A percentile compares a stretch with the other conserved stretches of the same genome.
Conservation (phyloP, 1,140 invertebrate genomes). For the Drosophila bipectinata region DNA sequence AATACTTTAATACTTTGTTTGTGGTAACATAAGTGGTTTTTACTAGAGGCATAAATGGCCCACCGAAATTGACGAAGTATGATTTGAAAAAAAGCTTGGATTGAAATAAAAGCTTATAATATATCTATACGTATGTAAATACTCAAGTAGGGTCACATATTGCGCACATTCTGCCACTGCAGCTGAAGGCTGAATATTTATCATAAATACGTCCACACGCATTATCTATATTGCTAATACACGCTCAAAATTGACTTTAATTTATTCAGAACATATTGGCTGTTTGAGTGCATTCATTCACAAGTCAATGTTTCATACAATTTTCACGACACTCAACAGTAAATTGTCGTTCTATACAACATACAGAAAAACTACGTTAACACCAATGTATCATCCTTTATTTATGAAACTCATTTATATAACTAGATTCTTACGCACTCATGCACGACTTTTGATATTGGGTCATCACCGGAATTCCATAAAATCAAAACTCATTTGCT, state of each 20-base stretch:
- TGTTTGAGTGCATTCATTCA: not conserved
- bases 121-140: conserved; percentile 15
- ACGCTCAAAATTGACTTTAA: conserved; percentile 51
- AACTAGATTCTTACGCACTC: conserved; percentile 2
- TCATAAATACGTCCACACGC: conserved; percentile 24
- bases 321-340: not conserved
- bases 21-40: conserved; percentile 39
- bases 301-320: not conserved
- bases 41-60: conserved; percentile 5
- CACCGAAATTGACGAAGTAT: conserved; percentile 15
- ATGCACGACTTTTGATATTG: conserved; percentile 14
- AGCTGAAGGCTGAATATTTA: conserved; percentile 16
- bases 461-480: conserved; percentile 43
- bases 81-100: not conserved
- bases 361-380: conserved; percentile 1
- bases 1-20: conserved; percentile 63
- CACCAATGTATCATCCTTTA: not conserved
- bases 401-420: not conserved
- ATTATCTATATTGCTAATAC: conserved; percentile 45
- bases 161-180: conserved; percentile 30
- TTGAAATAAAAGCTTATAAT: conserved; percentile 23
- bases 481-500: conserved; percentile 3
- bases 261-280: conserved; percentile 37
- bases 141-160: conserved; percentile 25
- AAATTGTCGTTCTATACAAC: conserved; percentile 9